A percentile compares a stretch with the other conserved stretches of the same genome.
phyloP scores from a whole-genome alignment of 2,797 vertebrate species.

The Aldrovandia affinis region DNA sequence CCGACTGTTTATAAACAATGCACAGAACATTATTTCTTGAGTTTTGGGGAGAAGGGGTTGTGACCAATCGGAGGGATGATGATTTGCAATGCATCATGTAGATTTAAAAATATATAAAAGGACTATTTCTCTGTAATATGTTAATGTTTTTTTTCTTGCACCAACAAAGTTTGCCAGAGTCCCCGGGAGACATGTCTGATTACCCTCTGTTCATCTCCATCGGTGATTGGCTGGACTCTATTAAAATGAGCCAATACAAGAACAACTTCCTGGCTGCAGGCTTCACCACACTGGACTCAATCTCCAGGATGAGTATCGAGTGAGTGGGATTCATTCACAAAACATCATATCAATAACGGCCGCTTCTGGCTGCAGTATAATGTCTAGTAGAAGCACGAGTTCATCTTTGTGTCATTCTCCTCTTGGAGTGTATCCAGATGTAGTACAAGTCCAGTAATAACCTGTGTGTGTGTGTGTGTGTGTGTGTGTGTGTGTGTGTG shows the following conservation, averaged over 20 bases:
- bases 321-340: constrained; percentile 60
- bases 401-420: background rate
- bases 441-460: background rate
- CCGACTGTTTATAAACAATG: too few species aligned
- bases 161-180: constrained; percentile 69
- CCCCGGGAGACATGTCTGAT: constrained; percentile 74
- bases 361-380: background rate
- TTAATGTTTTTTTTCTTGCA: constrained; percentile 1
- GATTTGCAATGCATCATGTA: background rate
- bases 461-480: background rate
- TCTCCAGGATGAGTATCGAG: constrained; percentile 80
- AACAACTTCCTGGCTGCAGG: constrained; percentile 95
- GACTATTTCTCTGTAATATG: background rate
- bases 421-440: background rate
- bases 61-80: background rate
- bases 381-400: background rate
- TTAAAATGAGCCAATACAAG: constrained; percentile 99
- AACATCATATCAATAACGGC: background rate
- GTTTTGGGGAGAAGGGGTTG: background rate
- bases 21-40: too few species aligned
- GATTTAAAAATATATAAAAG: background rate
- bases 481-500: background rate
- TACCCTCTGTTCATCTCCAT: constrained; percentile 93
- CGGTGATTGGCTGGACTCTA: constrained; percentile 96
- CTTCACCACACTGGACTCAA: constrained; percentile 94